These are phyloP conservation scores for Beris morrisii DNA, from an alignment of 2,888 invertebrate genomes.

Conservation along the genomic window DNA sequence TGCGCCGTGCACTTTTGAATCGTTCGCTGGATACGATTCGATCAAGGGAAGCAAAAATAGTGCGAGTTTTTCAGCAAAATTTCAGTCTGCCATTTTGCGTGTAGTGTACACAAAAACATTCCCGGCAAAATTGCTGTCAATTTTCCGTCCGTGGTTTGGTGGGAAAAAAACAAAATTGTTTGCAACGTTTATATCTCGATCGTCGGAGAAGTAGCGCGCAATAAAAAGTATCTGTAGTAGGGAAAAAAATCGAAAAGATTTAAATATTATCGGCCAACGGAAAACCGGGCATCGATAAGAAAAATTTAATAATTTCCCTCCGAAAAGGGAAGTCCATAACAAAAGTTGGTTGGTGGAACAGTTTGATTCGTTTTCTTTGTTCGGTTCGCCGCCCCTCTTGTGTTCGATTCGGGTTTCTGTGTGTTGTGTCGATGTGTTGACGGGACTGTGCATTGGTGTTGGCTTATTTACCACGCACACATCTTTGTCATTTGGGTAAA, in stretches of 20 bases:
- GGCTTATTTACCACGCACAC: not conserved
- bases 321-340: constrained; percentile 11
- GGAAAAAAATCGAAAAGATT: too few relatives aligned
- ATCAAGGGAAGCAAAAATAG: too few relatives aligned
- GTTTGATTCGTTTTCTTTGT: constrained; percentile 2
- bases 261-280: constrained; percentile 6
- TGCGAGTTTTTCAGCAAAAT: too few relatives aligned
- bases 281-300: constrained; percentile 15
- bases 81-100: too few relatives aligned
- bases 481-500: not conserved
- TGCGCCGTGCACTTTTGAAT: too few relatives aligned
- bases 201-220: not conserved
- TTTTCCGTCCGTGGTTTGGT: not conserved
- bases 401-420: not conserved
- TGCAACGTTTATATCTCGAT: not conserved
- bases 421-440: not conserved
- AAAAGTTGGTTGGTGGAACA: not conserved
- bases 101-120: not conserved
- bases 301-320: constrained; percentile 21
- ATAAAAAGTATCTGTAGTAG: too few relatives aligned
- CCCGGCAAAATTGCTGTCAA: constrained; percentile 29
- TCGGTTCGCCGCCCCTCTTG: constrained; percentile 5
- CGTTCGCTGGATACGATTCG: too few relatives aligned
- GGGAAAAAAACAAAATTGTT: not conserved
- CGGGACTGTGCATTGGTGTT: not conserved